Evolutionary conservation across 2,888 invertebrate genomes (phyloP).

Genomic region (Oscheius sp.): DNA sequence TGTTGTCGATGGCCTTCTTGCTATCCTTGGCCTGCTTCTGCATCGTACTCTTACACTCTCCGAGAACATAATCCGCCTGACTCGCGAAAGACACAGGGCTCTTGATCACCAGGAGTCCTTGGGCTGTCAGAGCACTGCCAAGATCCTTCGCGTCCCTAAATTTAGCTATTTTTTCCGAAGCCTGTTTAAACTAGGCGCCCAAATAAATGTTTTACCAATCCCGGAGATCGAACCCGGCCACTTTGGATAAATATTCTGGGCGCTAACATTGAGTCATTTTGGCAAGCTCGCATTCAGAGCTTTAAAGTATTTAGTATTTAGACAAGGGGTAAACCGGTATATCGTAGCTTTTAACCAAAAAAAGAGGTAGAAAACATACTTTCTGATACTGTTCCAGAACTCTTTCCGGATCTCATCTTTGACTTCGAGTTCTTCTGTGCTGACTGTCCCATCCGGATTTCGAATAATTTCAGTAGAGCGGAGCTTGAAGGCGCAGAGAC

Average conservation of each 20-base stretch:
- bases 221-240: no score
- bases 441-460: slow-evolving; percentile 1
- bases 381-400: slow-evolving; percentile 19
- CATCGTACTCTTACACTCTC: slow-evolving; percentile 2
- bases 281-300: no score
- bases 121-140: slow-evolving; percentile 44
- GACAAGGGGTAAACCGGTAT: no score
- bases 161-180: not conserved
- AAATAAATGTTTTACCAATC: no score
- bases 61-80: slow-evolving; percentile 22
- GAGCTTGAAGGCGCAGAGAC: slow-evolving; percentile 47
- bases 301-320: no score
- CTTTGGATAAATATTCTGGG: no score
- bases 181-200: not conserved
- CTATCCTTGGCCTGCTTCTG: slow-evolving; percentile 1
- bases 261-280: no score
- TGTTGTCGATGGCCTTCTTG: slow-evolving; percentile 80
- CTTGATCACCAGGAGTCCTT: slow-evolving; percentile 51
- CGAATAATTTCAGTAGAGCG: not conserved
- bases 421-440: slow-evolving; percentile 30
- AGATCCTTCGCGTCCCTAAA: slow-evolving; percentile 10
- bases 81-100: slow-evolving; percentile 42
- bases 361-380: not conserved
- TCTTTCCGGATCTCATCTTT: not conserved
- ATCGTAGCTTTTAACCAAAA: no score